A percentile compares a stretch with the other conserved stretches of the same genome.
Evolutionary conservation across 2,797 vertebrate genomes (phyloP).

Genomic region (Cirrhinus molitorella): DNA sequence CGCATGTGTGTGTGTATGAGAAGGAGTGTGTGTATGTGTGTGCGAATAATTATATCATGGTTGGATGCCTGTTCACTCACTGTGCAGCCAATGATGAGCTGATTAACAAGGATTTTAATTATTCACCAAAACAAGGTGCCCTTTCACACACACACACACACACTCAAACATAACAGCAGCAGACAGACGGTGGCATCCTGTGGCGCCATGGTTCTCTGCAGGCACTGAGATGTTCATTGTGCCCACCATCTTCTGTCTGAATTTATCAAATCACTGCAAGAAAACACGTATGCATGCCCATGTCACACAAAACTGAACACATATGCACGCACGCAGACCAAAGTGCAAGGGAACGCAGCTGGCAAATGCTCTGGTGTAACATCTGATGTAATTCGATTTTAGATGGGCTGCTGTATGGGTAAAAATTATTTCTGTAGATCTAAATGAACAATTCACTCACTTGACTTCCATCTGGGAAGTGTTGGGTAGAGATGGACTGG

Average conservation of each 20-base stretch:
- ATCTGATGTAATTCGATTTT: conserved; percentile 28
- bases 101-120: conserved; percentile 65
- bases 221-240: conserved; percentile 49
- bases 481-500: conserved; percentile 11
- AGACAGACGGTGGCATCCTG: conserved; percentile 53
- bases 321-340: background rate
- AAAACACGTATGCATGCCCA: conserved; percentile 5
- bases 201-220: conserved; percentile 53
- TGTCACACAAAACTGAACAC: conserved; percentile 17
- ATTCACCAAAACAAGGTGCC: conserved; percentile 63
- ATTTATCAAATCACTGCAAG: conserved; percentile 50
- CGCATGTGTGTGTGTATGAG: conserved; percentile 23
- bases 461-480: conserved; percentile 24
- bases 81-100: conserved; percentile 56
- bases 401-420: conserved; percentile 20
- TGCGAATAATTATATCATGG: conserved; percentile 48
- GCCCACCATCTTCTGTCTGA: conserved; percentile 50
- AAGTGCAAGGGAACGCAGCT: background rate
- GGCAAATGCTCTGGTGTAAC: conserved; percentile 2
- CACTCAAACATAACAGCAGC: conserved; percentile 41
- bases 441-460: conserved; percentile 20
- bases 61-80: conserved; percentile 56
- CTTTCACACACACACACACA: conserved; percentile 50
- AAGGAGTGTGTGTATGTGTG: conserved; percentile 43
- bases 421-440: conserved; percentile 28